Conservation (phyloP, 1,140 invertebrate genomes). For the Nasonia longicornis region DNA sequence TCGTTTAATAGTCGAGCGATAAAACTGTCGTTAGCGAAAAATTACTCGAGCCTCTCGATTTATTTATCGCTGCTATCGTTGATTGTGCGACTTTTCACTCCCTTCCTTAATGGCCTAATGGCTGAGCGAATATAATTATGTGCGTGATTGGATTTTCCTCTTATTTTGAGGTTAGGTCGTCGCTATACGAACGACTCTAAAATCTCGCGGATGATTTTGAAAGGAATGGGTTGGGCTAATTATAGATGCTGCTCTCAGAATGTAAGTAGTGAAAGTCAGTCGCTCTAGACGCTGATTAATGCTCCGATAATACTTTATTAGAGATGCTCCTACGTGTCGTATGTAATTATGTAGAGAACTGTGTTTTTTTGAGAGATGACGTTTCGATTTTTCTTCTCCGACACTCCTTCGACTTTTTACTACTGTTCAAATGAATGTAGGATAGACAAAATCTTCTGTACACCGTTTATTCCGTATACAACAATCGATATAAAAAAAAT, state of each 20-base stretch:
- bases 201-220: slow-evolving; percentile 1
- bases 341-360: neutral
- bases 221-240: slow-evolving; percentile 1
- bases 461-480: neutral
- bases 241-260: neutral
- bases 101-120: neutral
- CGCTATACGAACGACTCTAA: neutral
- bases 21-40: slow-evolving; percentile 10
- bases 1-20: slow-evolving; percentile 12
- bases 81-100: neutral
- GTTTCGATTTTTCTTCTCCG: too few species aligned
- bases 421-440: neutral
- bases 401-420: neutral
- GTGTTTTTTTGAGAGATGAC: neutral
- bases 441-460: neutral
- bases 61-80: slow-evolving; percentile 20
- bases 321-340: neutral
- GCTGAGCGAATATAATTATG: neutral
- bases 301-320: neutral
- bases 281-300: neutral
- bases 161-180: neutral
- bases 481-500: neutral
- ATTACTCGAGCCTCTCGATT: neutral
- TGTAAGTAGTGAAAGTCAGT: neutral
- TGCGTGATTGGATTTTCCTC: neutral